Evolutionary conservation across 2,797 vertebrate genomes (phyloP).

Genomic region (Tympanoctomys barrerae): DNA sequence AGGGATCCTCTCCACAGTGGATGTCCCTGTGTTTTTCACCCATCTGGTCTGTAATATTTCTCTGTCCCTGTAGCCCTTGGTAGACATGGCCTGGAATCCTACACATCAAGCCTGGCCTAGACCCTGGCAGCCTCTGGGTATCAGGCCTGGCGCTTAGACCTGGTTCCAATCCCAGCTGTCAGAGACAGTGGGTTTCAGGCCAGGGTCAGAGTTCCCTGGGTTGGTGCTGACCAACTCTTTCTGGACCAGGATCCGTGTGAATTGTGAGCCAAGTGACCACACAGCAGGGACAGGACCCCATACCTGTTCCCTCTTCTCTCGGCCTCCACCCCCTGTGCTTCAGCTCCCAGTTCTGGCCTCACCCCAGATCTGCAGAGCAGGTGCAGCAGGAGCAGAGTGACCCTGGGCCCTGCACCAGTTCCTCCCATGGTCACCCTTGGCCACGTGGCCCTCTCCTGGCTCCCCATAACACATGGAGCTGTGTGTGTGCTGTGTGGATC

Average conservation of each 20-base stretch:
- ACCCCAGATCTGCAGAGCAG: background rate
- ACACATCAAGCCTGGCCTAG: background rate
- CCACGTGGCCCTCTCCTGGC: background rate
- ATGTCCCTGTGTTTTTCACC: accelerated
- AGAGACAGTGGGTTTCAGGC: background rate
- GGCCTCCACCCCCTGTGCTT: background rate
- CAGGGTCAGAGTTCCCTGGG: background rate
- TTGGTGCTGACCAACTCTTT: background rate
- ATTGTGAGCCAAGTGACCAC: background rate
- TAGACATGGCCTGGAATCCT: background rate
- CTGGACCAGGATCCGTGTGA: background rate
- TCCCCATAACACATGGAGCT: background rate
- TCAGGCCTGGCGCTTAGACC: background rate
- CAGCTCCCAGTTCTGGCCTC: background rate
- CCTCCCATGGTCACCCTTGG: background rate
- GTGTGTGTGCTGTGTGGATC: background rate
- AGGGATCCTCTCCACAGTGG: background rate
- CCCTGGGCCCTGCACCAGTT: background rate
- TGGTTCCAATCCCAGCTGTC: background rate
- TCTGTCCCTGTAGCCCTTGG: background rate
- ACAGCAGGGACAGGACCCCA: background rate
- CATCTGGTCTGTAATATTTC: background rate
- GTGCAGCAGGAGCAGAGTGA: background rate
- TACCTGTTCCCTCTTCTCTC: background rate
- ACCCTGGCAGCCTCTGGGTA: background rate